A percentile compares a stretch with the other conserved stretches of the same genome.
Evolutionary conservation across 1,140 invertebrate genomes (phyloP).

Genomic region (Euborellia annulipes): DNA sequence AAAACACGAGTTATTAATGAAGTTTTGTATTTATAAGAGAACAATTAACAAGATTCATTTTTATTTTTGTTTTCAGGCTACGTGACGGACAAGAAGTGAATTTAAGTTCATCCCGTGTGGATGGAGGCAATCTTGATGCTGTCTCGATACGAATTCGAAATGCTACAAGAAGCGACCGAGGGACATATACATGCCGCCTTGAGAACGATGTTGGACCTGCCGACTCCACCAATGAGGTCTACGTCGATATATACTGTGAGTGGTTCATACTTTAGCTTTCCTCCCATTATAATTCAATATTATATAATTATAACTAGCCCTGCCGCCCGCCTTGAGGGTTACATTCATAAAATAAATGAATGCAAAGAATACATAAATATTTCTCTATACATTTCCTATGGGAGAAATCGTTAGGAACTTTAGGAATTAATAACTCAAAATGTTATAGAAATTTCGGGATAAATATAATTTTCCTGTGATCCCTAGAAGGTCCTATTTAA

Average conservation of each 20-base stretch:
- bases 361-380: background rate
- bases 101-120: conserved; percentile 46
- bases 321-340: background rate
- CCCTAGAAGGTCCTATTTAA: too few relatives aligned
- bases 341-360: background rate
- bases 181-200: conserved; percentile 62
- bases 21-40: conserved; percentile 11
- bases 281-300: background rate
- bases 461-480: too few relatives aligned
- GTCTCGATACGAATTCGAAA: conserved; percentile 60
- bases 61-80: conserved; percentile 39
- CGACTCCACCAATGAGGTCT: conserved; percentile 47
- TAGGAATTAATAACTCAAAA: background rate
- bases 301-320: background rate
- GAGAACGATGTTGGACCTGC: conserved; percentile 57
- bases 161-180: conserved; percentile 56
- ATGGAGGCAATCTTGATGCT: conserved; percentile 54
- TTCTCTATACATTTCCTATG: background rate
- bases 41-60: conserved; percentile 5
- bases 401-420: background rate
- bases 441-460: too few relatives aligned
- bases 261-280: conserved; percentile 15
- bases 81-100: conserved; percentile 49
- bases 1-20: too few relatives aligned
- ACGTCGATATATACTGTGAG: conserved; percentile 67